Evolutionary conservation across 2,888 invertebrate genomes (phyloP), one percentile per base, ranked within the genome.

Genomic region (Cerceris ruficornis): DNA sequence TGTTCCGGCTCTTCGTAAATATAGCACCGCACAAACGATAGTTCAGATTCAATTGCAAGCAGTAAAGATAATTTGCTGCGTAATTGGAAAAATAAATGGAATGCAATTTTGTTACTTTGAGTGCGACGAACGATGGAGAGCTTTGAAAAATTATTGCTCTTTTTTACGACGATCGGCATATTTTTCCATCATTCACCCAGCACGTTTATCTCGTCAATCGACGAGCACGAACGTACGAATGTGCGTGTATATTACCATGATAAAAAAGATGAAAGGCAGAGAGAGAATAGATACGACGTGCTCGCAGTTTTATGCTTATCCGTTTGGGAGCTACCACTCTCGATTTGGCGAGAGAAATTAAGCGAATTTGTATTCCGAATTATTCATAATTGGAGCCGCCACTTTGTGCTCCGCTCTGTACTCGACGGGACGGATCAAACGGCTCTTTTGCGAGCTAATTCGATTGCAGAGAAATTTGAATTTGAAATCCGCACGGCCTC

Each of bases 381-480:
- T 91, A 91, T 91, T 91, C 89, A 90, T 91, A 91, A 91, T 91
- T 90, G 88, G 78, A 75, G 77, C 77, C 80, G 84, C 77, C 82
- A 86, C 86, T 89, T 88, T 87, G 87, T 83, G 84, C 84, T 70
- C 52, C 66, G 67, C 72, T 57, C 76, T 54, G 62, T 81, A 71
- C 77, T 67, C 78, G 81, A 83, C 79, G 82, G 85, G 77, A 86
- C 84, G 86, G 91, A 91, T 91, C 91, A 91, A 91, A 91, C 91
- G 91, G 86, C 87, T 86, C 88, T 90, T 90, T 90, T 89, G 88
- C 88, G 85, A 80, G 85, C 88, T 91, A 91, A 91, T 91, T 90
- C 85, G 88, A 91, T 91, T 89, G 90, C 86, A 83, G 78, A 69
- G 81, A 89, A 91, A 91, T 91, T 91, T 91, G 90, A 91, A 91